Percentiles rank a stretch among this genome's conserved stretches.
Conservation (phyloP, 1,140 invertebrate genomes). For the Drosophila biarmipes region DNA sequence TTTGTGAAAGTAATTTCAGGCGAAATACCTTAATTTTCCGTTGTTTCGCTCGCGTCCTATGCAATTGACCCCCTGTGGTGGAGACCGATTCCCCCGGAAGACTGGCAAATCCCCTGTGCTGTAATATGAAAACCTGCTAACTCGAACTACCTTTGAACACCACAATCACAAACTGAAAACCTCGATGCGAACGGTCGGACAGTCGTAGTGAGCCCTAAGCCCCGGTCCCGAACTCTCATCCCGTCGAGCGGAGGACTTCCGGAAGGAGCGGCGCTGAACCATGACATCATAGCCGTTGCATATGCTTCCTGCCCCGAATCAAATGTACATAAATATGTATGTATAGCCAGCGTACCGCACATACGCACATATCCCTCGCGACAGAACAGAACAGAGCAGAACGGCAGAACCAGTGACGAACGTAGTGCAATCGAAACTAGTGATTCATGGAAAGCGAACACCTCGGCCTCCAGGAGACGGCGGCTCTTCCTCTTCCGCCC, state of each 20-base stretch:
- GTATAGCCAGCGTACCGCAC: slow-evolving; percentile 56
- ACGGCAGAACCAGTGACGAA: slow-evolving; percentile 51
- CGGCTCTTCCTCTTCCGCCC: slow-evolving; percentile 30
- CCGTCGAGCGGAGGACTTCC: slow-evolving; percentile 15
- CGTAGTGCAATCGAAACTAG: slow-evolving; percentile 69
- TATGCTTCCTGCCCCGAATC: slow-evolving; percentile 62
- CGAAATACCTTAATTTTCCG: slow-evolving; percentile 24
- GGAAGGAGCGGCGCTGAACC: slow-evolving; percentile 41
- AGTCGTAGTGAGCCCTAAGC: slow-evolving; percentile 15
- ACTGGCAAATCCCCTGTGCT: slow-evolving; percentile 11
- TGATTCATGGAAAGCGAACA: slow-evolving; percentile 76
- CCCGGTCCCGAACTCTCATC: slow-evolving; percentile 2
- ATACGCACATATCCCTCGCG: slow-evolving; percentile 25
- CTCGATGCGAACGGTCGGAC: slow-evolving; percentile 21
- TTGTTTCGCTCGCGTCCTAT: slow-evolving; percentile 24
- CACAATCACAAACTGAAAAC: slow-evolving; percentile 28
- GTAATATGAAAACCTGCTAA: slow-evolving; percentile 33
- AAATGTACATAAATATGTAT: slow-evolving; percentile 64
- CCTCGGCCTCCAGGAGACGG: slow-evolving; percentile 55
- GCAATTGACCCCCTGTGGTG: slow-evolving; percentile 17
- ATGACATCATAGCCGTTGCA: slow-evolving; percentile 70
- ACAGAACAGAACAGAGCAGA: slow-evolving; percentile 37
- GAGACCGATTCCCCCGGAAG: slow-evolving; percentile 5
- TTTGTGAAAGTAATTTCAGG: slow-evolving; percentile 40
- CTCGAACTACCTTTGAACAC: slow-evolving; percentile 26